Conservation (phyloP, 2,797 vertebrate species). For the Sebastes miniatus region DNA sequence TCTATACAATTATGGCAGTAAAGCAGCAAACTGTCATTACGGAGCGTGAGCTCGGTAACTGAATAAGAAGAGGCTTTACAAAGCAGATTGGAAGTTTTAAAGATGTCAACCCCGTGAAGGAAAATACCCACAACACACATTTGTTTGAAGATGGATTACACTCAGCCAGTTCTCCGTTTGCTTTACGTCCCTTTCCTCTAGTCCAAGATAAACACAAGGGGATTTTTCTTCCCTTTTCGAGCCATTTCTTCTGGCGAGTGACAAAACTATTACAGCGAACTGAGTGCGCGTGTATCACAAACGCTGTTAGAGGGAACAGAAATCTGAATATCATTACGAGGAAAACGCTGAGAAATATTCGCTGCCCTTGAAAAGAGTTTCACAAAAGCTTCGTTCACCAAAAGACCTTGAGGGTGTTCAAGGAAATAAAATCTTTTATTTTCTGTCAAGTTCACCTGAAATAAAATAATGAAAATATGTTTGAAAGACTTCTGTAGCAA, state of each 20-base stretch:
- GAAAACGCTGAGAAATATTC: background rate
- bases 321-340: slow-evolving; percentile 13
- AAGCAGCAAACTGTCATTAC: slow-evolving; percentile 39
- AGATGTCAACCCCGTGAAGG: slow-evolving; percentile 6
- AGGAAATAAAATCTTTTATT: background rate
- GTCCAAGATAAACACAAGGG: slow-evolving; percentile 40
- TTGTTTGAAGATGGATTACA: slow-evolving; percentile 67
- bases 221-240: slow-evolving; percentile 20
- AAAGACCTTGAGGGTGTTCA: slow-evolving; percentile 6
- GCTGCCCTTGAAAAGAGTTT: slow-evolving; percentile 6
- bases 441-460: slow-evolving; percentile 8
- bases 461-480: background rate
- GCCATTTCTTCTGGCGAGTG: slow-evolving; percentile 12
- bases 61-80: background rate
- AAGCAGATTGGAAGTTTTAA: slow-evolving; percentile 3
- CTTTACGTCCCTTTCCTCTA: slow-evolving; percentile 23
- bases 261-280: slow-evolving; percentile 2
- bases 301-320: background rate
- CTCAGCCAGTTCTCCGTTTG: slow-evolving; percentile 31
- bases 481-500: background rate
- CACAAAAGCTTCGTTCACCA: background rate
- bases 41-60: slow-evolving; percentile 1
- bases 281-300: background rate
- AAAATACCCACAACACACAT: slow-evolving; percentile 35
- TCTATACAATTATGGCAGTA: slow-evolving; percentile 27